phyloP scores from a whole-genome alignment of 2,888 invertebrate species.

The Falcaria lacertinaria region DNA sequence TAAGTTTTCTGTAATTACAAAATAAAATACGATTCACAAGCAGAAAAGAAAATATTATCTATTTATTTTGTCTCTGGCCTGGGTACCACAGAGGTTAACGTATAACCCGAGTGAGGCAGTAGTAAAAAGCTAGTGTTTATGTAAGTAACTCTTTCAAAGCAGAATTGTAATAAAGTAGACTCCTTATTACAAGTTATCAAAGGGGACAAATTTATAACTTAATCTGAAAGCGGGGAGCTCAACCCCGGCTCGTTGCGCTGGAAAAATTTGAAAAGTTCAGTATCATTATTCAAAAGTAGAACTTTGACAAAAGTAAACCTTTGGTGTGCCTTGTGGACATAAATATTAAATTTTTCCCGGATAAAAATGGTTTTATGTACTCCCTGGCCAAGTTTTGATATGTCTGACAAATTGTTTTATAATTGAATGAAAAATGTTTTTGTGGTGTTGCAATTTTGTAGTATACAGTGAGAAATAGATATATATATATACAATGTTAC shows the following conservation, averaged over 20 bases:
- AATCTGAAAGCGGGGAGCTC: constrained; percentile 15
- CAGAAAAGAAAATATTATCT: too few relatives aligned
- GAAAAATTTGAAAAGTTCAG: constrained; percentile 41
- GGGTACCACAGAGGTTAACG: too few relatives aligned
- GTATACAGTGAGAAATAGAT: too few relatives aligned
- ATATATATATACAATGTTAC: too few relatives aligned
- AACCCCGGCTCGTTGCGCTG: constrained; percentile 8
- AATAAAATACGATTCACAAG: too few relatives aligned
- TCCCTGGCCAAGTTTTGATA: not conserved
- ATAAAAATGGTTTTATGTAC: constrained; percentile 1
- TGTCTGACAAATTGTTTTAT: not conserved
- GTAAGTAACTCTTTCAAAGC: constrained; percentile 15
- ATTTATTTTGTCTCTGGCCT: too few relatives aligned
- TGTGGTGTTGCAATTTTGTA: too few relatives aligned
- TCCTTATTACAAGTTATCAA: constrained; percentile 35
- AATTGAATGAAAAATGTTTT: not conserved
- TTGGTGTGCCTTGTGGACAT: constrained; percentile 4
- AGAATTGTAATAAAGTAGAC: constrained; percentile 24
- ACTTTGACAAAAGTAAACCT: not conserved
- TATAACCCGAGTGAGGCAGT: too few relatives aligned
- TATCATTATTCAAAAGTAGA: constrained; percentile 33
- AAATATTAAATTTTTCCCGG: not conserved
- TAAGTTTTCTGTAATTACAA: too few relatives aligned
- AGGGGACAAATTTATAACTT: constrained; percentile 37
- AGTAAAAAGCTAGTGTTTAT: too few relatives aligned